Evolutionary conservation across 2,888 invertebrate species (phyloP).

Genomic region (Andrena dorsata): DNA sequence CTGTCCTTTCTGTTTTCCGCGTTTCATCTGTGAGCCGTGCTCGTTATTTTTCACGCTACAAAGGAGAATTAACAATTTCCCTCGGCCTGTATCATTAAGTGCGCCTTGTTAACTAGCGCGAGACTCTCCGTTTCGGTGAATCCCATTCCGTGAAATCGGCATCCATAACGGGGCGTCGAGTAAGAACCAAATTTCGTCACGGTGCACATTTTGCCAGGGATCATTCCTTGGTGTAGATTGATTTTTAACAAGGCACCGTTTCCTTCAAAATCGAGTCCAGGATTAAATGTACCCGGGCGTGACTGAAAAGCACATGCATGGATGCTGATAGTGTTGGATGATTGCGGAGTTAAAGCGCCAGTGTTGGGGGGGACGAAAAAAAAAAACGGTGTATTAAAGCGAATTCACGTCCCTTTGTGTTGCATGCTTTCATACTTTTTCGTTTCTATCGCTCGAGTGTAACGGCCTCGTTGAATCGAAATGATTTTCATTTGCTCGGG

Average conservation of each 20-base stretch:
- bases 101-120: slow-evolving; percentile 11
- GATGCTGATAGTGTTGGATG: slow-evolving; percentile 19
- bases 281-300: slow-evolving; percentile 16
- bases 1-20: not conserved
- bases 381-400: slow-evolving; percentile 15
- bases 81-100: slow-evolving; percentile 13
- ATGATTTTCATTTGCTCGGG: slow-evolving; percentile 1
- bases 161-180: slow-evolving; percentile 3
- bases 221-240: slow-evolving; percentile 9
- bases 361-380: not conserved
- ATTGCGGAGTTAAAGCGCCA: slow-evolving; percentile 6
- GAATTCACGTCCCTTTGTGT: slow-evolving; percentile 11
- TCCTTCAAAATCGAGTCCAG: not conserved
- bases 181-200: slow-evolving; percentile 19
- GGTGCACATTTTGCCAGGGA: not conserved
- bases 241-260: slow-evolving; percentile 15
- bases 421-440: not conserved
- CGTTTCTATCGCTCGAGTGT: not conserved
- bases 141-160: slow-evolving; percentile 22
- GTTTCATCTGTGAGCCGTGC: not conserved
- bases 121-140: slow-evolving; percentile 18
- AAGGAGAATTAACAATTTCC: slow-evolving; percentile 22
- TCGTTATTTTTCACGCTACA: slow-evolving; percentile 1
- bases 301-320: not conserved
- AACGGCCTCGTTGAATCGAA: not conserved